Conservation (phyloP, 2,113 vertebrate genomes). For the Peromyscus polionotus region DNA sequence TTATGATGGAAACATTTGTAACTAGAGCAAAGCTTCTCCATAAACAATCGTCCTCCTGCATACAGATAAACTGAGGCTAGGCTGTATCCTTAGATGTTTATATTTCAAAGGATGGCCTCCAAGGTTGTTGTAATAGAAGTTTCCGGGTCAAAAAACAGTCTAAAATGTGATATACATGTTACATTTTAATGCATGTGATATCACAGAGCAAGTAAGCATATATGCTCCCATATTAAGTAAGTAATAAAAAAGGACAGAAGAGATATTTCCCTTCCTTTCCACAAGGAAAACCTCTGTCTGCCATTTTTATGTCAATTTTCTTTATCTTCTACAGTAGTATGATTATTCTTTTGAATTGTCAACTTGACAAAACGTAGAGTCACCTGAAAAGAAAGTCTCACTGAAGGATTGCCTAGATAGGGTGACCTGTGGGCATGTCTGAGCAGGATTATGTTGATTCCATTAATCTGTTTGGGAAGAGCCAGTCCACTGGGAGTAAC, state of each 20-base stretch:
- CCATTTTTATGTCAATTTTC: neutral
- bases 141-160: neutral
- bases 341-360: neutral
- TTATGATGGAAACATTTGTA: neutral
- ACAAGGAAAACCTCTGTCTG: neutral
- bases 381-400: neutral
- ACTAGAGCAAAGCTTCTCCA: neutral
- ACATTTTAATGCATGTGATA: neutral
- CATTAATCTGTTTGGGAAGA: too few relatives aligned
- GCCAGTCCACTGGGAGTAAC: neutral
- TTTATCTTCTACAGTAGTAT: neutral
- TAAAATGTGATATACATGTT: neutral
- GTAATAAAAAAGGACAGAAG: neutral
- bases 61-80: neutral
- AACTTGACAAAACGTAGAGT: neutral
- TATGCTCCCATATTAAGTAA: neutral
- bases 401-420: neutral
- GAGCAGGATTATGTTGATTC: neutral
- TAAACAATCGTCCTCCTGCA: neutral
- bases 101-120: neutral
- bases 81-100: neutral
- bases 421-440: neutral
- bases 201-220: too few relatives aligned
- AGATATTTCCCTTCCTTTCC: neutral
- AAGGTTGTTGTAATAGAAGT: neutral